Evolutionary conservation across 2,797 vertebrate genomes (phyloP).

Genomic region (Artibeus lituratus): DNA sequence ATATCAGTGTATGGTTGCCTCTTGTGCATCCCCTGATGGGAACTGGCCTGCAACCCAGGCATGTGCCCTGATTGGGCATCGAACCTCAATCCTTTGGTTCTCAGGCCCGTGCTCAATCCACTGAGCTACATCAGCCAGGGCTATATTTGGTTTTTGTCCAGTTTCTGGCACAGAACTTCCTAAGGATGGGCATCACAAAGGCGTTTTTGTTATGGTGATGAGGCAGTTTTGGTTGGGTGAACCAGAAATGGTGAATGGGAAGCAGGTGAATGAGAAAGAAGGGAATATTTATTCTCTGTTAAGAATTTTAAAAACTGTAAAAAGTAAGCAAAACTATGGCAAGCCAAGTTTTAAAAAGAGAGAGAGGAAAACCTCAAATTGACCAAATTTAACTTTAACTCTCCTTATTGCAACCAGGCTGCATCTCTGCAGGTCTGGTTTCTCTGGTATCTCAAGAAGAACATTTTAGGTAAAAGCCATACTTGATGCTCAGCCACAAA

Average conservation of each 20-base stretch:
- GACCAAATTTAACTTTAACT: background rate
- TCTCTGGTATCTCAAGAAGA: background rate
- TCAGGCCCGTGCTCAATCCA: no score
- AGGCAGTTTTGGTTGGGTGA: background rate
- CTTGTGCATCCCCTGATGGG: no score
- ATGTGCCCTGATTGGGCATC: no score
- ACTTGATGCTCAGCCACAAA: background rate
- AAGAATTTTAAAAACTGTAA: background rate
- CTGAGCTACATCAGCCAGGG: no score
- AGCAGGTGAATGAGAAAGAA: background rate
- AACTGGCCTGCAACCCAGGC: no score
- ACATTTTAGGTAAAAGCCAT: background rate
- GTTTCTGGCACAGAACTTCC: background rate
- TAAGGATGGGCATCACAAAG: background rate
- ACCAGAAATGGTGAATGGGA: constrained; percentile 23
- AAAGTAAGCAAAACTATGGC: constrained; percentile 2
- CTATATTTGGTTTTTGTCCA: background rate
- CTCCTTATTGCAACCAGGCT: background rate
- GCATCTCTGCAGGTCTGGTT: background rate
- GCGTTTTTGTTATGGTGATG: background rate
- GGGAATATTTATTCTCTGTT: background rate
- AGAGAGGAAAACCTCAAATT: background rate
- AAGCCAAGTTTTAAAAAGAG: background rate
- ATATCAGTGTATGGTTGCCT: no score
- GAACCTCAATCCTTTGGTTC: no score